These are phyloP conservation scores for Siphlonurus alternatus DNA, from an alignment of 2,888 invertebrate species.

Conservation along the genomic window DNA sequence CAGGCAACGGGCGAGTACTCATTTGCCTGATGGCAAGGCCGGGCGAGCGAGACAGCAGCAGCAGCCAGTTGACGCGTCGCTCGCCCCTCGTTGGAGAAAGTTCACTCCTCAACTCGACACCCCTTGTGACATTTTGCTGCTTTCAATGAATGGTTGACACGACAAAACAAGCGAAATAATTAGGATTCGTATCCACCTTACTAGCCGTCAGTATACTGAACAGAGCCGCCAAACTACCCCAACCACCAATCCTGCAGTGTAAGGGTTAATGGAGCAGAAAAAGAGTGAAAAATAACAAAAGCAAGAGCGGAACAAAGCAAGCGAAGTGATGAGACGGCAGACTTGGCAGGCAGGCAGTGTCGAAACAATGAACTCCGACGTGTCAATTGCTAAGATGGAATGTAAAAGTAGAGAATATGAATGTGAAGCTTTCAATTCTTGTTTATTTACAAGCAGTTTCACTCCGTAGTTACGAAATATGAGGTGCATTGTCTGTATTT, in stretches of 20 bases:
- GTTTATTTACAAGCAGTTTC: no score
- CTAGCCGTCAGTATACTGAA: not conserved
- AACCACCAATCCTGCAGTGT: not conserved
- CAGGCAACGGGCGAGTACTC: no score
- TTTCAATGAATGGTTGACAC: not conserved
- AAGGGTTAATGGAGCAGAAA: not conserved
- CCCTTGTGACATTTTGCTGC: not conserved
- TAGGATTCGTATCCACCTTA: not conserved
- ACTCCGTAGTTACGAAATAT: no score
- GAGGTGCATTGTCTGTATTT: no score
- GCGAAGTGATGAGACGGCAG: not conserved
- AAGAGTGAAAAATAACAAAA: not conserved
- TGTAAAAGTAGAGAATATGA: not conserved
- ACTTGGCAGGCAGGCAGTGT: not conserved
- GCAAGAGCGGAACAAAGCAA: not conserved
- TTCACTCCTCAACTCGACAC: not conserved
- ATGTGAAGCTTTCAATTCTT: no score
- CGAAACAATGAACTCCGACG: not conserved
- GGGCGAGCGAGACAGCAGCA: no score
- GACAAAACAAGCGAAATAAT: not conserved
- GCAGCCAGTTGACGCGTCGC: no score
- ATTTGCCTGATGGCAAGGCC: no score
- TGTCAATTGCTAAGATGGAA: not conserved
- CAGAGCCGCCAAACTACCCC: not conserved
- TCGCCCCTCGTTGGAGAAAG: no score